These are phyloP conservation scores for Harpagifer antarcticus DNA, from an alignment of 2,797 vertebrate genomes.

Conservation along the genomic window DNA sequence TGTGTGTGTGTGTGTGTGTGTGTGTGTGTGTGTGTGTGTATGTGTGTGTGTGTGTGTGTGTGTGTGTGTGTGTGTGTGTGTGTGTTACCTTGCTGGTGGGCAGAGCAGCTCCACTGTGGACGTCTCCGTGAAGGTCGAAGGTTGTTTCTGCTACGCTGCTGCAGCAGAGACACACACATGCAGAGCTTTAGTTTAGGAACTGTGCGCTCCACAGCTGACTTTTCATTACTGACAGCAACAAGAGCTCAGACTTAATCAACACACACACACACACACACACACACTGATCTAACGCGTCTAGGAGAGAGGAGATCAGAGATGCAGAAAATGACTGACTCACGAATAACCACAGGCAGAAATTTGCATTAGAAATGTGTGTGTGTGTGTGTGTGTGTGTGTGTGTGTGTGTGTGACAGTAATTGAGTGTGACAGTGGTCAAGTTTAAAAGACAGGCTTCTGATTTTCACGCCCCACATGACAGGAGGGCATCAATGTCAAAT, in stretches of 20 bases:
- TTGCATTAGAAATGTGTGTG: constrained; percentile 25
- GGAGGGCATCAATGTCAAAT: constrained; percentile 32
- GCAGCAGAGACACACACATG: constrained; percentile 44
- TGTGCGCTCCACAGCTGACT: constrained; percentile 28
- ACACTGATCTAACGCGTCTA: constrained; percentile 20
- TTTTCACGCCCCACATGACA: constrained; percentile 42
- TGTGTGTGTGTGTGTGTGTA: constrained; percentile 5
- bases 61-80: background rate
- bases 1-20: background rate
- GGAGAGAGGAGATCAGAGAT: constrained; percentile 32
- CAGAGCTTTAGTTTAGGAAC: constrained; percentile 32
- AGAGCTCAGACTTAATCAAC: constrained; percentile 52
- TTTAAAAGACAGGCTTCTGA: constrained; percentile 41
- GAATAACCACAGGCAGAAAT: constrained; percentile 41
- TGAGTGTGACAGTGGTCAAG: constrained; percentile 31
- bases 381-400: too few relatives aligned
- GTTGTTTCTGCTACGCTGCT: constrained; percentile 94
- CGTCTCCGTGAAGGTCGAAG: constrained; percentile 95
- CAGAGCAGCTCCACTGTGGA: constrained; percentile 90
- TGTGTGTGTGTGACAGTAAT: constrained; percentile 3
- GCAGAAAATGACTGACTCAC: constrained; percentile 43
- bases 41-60: background rate
- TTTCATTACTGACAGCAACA: constrained; percentile 45
- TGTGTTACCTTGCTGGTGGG: constrained; percentile 93
- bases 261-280: constrained; percentile 19